Evolutionary conservation across 53 echinoderm and acorn worm genomes (phyloP), one percentile per base, ranked within the genome.

Genomic region (Zoroaster sp.): DNA sequence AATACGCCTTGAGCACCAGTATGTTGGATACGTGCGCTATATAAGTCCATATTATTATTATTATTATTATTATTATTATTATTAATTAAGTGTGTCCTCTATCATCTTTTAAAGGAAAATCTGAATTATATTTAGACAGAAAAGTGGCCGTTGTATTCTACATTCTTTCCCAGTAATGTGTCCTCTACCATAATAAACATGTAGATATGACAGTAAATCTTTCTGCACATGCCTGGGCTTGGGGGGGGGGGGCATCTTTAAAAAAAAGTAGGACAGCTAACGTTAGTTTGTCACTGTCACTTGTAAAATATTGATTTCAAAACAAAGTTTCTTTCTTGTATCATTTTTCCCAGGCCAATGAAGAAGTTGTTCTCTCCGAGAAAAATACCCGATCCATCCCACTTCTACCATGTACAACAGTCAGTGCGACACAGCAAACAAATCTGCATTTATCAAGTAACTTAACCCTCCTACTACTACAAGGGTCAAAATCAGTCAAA

Each of bases 371-470:
- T 42, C 15, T 23, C 35, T 9, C 14, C 17, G 18, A 66, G 17
- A 43, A 5, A 11, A 43, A 12, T 17, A 33, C 41, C 25, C 15
- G 28, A 42, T 66, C 18, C 23, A 30, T n/a, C 42, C 42, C 13
- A 44, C 41, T 40, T 0, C 21, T 33, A 8, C 14, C 42, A 0
- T 3, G 14, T 28, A 30, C 28, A 32, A 8, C 67, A 4, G 34
- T 18, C 43, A 40, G 18, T 33, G 6, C 34, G 15, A 32, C 11
- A 8, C 18, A 25, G 21, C 6, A 54, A n/a, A 55, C 7, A 17
- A 53, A 36, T 55, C 23, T 23, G 13, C 36, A 82, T 43, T 82
- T 82, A 32, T 82, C 67, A 82, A 82, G 67, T 82, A 68, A 66
- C 15, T 78, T 78, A 38, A 36, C 2, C 36, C 55, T n/a, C 4